Evolutionary conservation across 2,888 invertebrate genomes (phyloP), one percentile per base, ranked within the genome.

Genomic region (Agriotes lineatus): DNA sequence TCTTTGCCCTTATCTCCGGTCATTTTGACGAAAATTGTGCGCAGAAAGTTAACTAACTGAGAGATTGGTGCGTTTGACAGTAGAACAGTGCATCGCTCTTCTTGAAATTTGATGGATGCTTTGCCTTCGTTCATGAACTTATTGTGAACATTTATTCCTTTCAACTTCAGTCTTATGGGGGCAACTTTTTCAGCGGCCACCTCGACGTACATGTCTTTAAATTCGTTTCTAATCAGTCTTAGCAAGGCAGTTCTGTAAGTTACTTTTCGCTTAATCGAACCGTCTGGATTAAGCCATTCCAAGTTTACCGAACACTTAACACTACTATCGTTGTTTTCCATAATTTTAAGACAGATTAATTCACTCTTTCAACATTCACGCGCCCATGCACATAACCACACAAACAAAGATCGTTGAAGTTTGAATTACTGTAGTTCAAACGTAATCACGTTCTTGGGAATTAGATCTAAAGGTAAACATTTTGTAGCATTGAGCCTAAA

Each of bases 111-210:
- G 2, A 97, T 90, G 1, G 96, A 93, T 0, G 96, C 94, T 86
- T 96, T 97, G 0, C 97, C 97, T 84, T 97, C 96, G 1, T 86
- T 86, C 91, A 94, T 93, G 78, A 94, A 95, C 77, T 93, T 94
- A 78, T 95, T 96, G 78, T 94, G 93, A 0, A 97, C 90, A 74
- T 89, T 89, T 7, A 96, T 88, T 59, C 90, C 90, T 83, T 91
- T 91, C 2, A 96, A 76, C 52, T 88, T 86, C 59, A 95, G 87
- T 79, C 91, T 91, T 5, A 90, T 84, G 0, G 89, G 86, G 52
- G 88, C 86, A 5, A 25, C 20, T 83, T 93, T 95, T 2, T 90
- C 91, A 42, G 88, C 86, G 2, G 89, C 86, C 57, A 96, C 85
- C 80, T 93, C 92, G 62, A 97, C 82, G 74, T 90, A 90, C 79